Evolutionary conservation across 2,113 vertebrate genomes (phyloP), one percentile per base, ranked within the genome.

Genomic region (Elgaria multicarinata): DNA sequence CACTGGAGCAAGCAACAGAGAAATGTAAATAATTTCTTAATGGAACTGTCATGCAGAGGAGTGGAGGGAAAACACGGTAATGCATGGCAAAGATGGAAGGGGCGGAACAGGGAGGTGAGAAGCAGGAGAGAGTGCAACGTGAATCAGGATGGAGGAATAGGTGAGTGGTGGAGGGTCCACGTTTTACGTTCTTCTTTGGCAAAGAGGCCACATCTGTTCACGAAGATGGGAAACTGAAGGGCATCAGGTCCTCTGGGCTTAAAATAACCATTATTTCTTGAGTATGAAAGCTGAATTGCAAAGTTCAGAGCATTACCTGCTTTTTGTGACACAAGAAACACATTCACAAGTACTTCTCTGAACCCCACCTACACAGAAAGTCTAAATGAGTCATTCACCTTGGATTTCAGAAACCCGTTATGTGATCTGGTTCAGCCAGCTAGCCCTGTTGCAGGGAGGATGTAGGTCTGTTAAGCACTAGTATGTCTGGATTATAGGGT

Each of bases 11-110:
- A 90, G 93, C 50, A 55, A 87, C 90, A 7, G 72, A 58, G 55
- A 93, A 90, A 83, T 89, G 94, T 90, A 94, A 94, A 93, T 76
- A 91, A 87, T 91, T 89, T 76, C 88, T 58, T 81, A 84, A 89
- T 44, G 83, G 77, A 87, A 81, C 50, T 78, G 89, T 53, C 50
- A 26, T 0, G 74, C n/a, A 0, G 86, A 46, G 76, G n/a, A 80
- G 50, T 62, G 67, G 16, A 8, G 55, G 33, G 36, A 46, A 18
- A 10, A 33, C 36, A 50, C 33, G 28, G 36, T 9, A 36, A 10
- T 6, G n/a, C 58, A 5, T 31, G n/a, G 58, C 58, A 42, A 33
- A 67, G 87, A 20, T 33, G 66, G n/a, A 42, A 62, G 50, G 36
- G 39, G 87, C 14, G 22, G 85, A 20, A 31, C 8, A 12, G 28